phyloP scores from a whole-genome alignment of 2,797 vertebrate species.

The Poliocrania exsul region DNA sequence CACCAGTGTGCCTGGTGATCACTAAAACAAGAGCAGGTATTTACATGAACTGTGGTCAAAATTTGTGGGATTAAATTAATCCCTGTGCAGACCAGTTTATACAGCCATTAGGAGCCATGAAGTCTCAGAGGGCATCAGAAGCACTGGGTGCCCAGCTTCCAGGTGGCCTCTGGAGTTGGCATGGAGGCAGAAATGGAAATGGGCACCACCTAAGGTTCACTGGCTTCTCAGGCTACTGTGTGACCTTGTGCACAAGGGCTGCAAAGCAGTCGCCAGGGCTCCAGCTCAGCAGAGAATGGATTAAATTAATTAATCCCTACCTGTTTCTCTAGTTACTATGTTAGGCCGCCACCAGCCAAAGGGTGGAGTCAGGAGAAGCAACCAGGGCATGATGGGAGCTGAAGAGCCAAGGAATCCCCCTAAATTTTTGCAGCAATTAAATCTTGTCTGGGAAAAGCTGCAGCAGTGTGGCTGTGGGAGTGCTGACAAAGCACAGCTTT shows the following conservation, averaged over 20 bases:
- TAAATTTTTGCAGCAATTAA: neutral
- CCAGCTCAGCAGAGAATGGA: neutral
- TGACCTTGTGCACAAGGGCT: neutral
- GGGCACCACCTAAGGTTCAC: neutral
- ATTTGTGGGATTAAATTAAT: neutral
- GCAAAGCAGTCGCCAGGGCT: neutral
- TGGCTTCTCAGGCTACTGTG: neutral
- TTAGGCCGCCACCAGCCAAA: neutral
- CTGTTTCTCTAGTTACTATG: neutral
- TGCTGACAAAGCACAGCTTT: neutral
- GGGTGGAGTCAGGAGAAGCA: neutral
- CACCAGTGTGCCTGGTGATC: no score
- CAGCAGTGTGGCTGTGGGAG: rapidly evolving
- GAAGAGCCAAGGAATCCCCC: neutral
- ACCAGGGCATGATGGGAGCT: neutral
- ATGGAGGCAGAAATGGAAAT: neutral
- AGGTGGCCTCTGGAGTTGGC: neutral
- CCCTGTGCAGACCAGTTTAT: neutral
- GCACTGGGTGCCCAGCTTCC: neutral
- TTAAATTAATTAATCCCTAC: neutral
- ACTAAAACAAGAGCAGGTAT: neutral
- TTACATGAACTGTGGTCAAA: neutral
- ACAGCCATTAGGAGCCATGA: neutral
- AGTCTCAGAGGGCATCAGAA: neutral
- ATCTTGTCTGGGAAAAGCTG: neutral